Conservation (phyloP, 2,113 vertebrate species). For the Cyanoramphus novaezelandiae region DNA sequence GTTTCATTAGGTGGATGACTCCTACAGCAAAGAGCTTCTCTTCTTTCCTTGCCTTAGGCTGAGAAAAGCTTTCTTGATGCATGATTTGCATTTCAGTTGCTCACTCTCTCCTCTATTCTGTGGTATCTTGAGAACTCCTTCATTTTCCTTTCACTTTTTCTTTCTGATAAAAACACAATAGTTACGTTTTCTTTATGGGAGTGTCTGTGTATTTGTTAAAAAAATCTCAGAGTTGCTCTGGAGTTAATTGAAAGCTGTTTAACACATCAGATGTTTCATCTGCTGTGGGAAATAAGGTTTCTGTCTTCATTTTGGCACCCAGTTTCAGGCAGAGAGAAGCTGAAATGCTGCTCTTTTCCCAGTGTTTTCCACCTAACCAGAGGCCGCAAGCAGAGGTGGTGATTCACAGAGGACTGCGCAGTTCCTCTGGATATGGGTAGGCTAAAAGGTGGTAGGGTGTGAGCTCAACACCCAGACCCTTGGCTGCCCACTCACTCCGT, state of each 20-base stretch:
- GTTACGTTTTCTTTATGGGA: not conserved
- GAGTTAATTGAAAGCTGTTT: not conserved
- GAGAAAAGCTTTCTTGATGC: not conserved
- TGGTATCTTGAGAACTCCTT: not conserved
- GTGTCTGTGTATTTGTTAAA: not conserved
- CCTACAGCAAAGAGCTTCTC: not conserved
- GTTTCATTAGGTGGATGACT: not conserved
- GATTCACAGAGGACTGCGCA: not conserved
- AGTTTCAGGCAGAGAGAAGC: not conserved
- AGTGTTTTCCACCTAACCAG: not conserved
- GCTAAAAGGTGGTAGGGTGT: not conserved
- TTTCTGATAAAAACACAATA: not conserved
- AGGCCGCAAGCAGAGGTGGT: not conserved
- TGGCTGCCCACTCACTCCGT: not conserved
- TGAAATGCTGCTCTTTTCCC: not conserved
- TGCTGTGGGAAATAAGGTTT: not conserved
- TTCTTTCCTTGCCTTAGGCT: not conserved
- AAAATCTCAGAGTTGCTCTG: not conserved
- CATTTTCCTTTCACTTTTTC: not conserved
- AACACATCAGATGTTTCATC: not conserved
- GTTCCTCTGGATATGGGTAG: not conserved
- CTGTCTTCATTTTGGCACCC: not conserved
- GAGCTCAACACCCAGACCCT: accelerated
- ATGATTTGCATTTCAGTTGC: not conserved
- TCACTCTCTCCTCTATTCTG: not conserved